Conservation (phyloP, 2,113 vertebrate species). For the Ochotona curzoniae region DNA sequence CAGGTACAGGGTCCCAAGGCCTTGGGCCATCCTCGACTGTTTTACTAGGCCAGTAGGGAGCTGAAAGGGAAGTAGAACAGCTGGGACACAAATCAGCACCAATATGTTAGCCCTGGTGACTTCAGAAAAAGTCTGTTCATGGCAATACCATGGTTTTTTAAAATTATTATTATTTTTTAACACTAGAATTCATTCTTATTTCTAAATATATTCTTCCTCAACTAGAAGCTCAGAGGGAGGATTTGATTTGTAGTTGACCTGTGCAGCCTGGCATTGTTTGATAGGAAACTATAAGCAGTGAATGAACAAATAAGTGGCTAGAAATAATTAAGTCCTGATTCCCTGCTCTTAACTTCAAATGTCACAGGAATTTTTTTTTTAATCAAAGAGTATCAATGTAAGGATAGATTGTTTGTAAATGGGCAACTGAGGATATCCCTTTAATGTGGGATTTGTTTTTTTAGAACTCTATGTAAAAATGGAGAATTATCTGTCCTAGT, state of each 20-base stretch:
- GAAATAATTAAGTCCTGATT: conserved; percentile 50
- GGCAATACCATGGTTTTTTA: not conserved
- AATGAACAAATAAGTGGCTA: conserved; percentile 38
- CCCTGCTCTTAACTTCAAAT: conserved; percentile 33
- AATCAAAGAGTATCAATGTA: conserved; percentile 48
- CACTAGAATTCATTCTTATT: conserved; percentile 27
- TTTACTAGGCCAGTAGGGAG: no score
- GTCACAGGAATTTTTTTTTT: not conserved
- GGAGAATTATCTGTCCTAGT: conserved; percentile 40
- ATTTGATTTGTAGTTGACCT: conserved; percentile 39
- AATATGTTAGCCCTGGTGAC: no score
- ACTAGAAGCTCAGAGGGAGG: conserved; percentile 31
- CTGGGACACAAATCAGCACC: no score
- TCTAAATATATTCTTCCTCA: conserved; percentile 49
- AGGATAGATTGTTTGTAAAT: conserved; percentile 35
- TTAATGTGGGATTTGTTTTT: no score
- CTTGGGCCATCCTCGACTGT: no score
- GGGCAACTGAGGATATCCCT: conserved; percentile 44
- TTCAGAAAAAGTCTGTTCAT: conserved; percentile 27
- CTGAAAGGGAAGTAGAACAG: no score
- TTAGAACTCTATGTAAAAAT: not conserved
- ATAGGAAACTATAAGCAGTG: not conserved
- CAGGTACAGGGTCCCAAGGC: no score
- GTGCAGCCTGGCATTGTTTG: conserved; percentile 36
- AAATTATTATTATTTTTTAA: not conserved